A percentile compares a stretch with the other conserved stretches of the same genome.
Evolutionary conservation across 2,888 invertebrate species (phyloP).

Genomic region (Machimus atricapillus): DNA sequence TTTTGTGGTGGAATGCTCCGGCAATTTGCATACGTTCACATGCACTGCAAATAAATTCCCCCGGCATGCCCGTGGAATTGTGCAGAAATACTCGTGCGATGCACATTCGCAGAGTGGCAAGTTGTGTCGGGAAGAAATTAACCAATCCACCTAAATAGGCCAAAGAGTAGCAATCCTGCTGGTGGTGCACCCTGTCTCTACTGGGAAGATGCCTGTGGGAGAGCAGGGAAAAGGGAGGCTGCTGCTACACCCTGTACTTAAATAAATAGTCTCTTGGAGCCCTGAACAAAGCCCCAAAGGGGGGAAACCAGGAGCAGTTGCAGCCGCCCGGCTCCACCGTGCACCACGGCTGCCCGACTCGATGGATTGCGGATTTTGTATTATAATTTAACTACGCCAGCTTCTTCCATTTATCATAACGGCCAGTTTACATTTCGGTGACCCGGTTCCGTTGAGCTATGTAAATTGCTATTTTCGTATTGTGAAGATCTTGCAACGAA

Average conservation of each 20-base stretch:
- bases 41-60: constrained; percentile 32
- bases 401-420: constrained; percentile 30
- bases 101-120: neutral
- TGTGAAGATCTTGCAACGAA: neutral
- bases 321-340: neutral
- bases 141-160: constrained; percentile 33
- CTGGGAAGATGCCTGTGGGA: constrained; percentile 10
- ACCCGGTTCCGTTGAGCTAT: constrained; percentile 17
- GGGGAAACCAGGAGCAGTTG: neutral
- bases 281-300: constrained; percentile 14
- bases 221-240: neutral
- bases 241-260: neutral
- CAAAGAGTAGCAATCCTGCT: constrained; percentile 9
- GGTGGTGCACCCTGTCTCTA: neutral
- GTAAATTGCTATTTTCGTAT: constrained; percentile 13
- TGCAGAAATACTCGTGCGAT: neutral
- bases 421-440: constrained; percentile 37
- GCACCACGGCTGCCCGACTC: neutral
- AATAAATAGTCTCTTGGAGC: constrained; percentile 4
- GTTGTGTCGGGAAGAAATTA: constrained; percentile 25
- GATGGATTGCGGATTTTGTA: constrained; percentile 38
- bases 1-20: constrained; percentile 26
- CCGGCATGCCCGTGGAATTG: neutral
- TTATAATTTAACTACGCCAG: constrained; percentile 27
- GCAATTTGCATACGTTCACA: constrained; percentile 40